Evolutionary conservation across 2,888 invertebrate genomes (phyloP).

Genomic region (Agriotes lineatus): DNA sequence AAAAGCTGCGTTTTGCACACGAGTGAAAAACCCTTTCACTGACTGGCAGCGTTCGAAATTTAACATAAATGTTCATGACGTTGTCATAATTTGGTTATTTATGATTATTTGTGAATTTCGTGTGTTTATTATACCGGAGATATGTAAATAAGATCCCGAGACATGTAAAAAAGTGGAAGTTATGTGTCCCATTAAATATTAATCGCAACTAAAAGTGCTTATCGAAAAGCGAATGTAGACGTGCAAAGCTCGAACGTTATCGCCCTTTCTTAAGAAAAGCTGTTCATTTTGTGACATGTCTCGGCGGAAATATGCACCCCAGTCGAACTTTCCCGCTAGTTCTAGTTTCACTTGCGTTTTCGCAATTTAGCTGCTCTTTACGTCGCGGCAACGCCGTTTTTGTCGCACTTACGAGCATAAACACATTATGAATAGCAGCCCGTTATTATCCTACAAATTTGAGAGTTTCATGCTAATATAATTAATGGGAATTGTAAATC

Average conservation of each 20-base stretch:
- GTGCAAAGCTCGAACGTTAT: conserved; percentile 28
- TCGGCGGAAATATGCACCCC: conserved; percentile 23
- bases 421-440: conserved; percentile 6
- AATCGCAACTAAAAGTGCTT: conserved; percentile 29
- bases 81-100: conserved; percentile 31
- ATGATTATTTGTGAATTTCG: conserved; percentile 39
- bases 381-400: conserved; percentile 14
- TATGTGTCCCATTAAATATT: conserved; percentile 30
- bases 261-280: conserved; percentile 31
- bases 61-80: conserved; percentile 16
- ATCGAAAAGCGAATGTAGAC: conserved; percentile 33
- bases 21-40: too few relatives aligned
- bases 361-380: conserved; percentile 18
- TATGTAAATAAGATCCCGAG: conserved; percentile 33
- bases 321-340: conserved; percentile 20
- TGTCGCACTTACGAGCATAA: conserved; percentile 15
- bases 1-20: too few relatives aligned
- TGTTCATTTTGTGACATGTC: conserved; percentile 29
- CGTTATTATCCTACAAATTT: background rate
- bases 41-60: background rate
- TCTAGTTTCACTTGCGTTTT: conserved; percentile 18
- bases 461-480: too few relatives aligned
- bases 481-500: too few relatives aligned
- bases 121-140: conserved; percentile 29
- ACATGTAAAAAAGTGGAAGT: conserved; percentile 34